A percentile compares a stretch with the other conserved stretches of the same genome.
Conservation (phyloP, 92 coral and sea anemone genomes). For the Palythoa grandis region DNA sequence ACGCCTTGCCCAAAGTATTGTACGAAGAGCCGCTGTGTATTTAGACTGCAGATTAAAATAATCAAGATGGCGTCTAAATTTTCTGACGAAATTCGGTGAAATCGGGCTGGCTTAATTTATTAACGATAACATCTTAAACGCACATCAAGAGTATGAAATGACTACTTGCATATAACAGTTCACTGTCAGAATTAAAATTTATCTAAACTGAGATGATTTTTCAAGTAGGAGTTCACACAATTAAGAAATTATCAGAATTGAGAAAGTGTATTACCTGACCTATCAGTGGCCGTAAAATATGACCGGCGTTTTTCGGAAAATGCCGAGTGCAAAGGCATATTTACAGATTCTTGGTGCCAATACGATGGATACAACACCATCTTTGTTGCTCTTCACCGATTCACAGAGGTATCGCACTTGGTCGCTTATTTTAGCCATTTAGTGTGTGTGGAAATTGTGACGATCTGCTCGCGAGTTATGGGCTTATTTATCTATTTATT, state of each 20-base stretch:
- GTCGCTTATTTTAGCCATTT: not conserved
- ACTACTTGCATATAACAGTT: not conserved
- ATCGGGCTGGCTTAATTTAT: not conserved
- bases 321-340: conserved; percentile 62
- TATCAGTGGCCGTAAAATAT: not conserved
- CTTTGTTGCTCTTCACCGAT: conserved; percentile 86
- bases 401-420: conserved; percentile 77
- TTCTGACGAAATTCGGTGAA: conserved; percentile 30
- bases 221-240: not conserved
- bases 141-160: not conserved
- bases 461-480: not conserved
- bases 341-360: conserved; percentile 91
- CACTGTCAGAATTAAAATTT: not conserved
- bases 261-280: not conserved
- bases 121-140: not conserved
- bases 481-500: too few species aligned
- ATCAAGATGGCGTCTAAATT: conserved; percentile 26
- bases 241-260: not conserved
- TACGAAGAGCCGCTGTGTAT: conserved; percentile 14
- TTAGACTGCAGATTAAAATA: not conserved
- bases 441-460: not conserved
- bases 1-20: not conserved
- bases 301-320: conserved; percentile 48
- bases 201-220: not conserved
- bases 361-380: conserved; percentile 84